Base-by-base conservation (phyloP, 37 sponge, comb jelly and placozoan genomes). In the Beroe forskalii region DNA sequence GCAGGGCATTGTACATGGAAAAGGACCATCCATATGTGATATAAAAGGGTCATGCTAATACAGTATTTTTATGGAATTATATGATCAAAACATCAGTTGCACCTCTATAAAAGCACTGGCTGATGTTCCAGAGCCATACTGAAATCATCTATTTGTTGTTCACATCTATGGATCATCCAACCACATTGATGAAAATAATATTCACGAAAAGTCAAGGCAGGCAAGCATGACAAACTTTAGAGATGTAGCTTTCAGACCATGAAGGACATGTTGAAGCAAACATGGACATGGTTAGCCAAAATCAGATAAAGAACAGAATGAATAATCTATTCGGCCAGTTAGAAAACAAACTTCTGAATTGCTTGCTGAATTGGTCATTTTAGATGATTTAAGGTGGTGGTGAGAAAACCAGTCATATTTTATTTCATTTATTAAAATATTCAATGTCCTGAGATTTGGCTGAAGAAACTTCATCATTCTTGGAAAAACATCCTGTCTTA, bases 21-120 rank as follows among this genome's bases (percentile, higher is more conserved):
- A 63, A 19, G 66, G 66, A 28, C 66, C 66, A 4, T 19, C 25
- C 6, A 4, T 63, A 19, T 28, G 66, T 63, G 66, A 63, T 63
- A 20, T 63, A 19, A 63, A 63, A 63, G 25, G 20, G 66, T 24
- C 25, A 28, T 24, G 25, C 28, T 24, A 24, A 23, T 30, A 63
- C n/a, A 63, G 66, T 63, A 20, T n/a, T 63, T 63, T 30, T 63
- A 20, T 63, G 66, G 66, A 63, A 63, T 63, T 63, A 63, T 19
- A 63, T 63, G 66, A 63, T 63, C 66, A n/a, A 3, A 3, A 63
- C 66, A 23, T 63, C 66, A 4, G 66, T 30, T 63, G 66, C 66
- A 23, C 66, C 66, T 20, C 25, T 8, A 30, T 63, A n/a, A 63
- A 63, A 63, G 20, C 66, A 24, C n/a, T 63, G 14, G 25, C 25